These are phyloP conservation scores for Tenthredo livida DNA, from an alignment of 2,888 invertebrate genomes.

Conservation along the genomic window DNA sequence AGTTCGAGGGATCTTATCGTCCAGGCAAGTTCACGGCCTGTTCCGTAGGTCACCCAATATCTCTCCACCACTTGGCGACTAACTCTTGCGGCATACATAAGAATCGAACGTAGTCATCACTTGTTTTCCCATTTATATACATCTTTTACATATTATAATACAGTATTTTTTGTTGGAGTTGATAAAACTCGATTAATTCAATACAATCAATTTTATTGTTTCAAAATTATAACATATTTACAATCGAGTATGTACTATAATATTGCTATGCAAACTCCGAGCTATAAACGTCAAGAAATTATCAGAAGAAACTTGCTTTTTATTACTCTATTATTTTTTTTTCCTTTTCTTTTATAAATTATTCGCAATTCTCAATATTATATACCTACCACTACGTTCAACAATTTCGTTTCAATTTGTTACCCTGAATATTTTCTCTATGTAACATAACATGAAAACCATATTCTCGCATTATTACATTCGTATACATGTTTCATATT, in stretches of 20 bases:
- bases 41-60: constrained; percentile 48
- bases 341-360: background rate
- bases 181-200: background rate
- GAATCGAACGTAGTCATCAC: constrained; percentile 8
- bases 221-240: background rate
- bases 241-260: background rate
- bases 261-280: background rate
- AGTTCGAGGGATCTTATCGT: constrained; percentile 52
- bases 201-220: constrained; percentile 11
- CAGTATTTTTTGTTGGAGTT: background rate
- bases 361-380: background rate
- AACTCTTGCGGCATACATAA: background rate
- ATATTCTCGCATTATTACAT: no score
- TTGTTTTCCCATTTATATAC: constrained; percentile 14
- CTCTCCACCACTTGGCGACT: background rate
- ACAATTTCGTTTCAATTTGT: background rate
- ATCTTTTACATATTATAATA: background rate
- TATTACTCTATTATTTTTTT: background rate
- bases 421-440: background rate
- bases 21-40: constrained; percentile 50
- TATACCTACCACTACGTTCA: background rate
- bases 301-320: background rate
- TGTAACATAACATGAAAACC: no score
- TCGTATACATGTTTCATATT: background rate
- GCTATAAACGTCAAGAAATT: background rate